Conservation (phyloP, 2,113 vertebrate genomes). For the Malurus melanocephalus region DNA sequence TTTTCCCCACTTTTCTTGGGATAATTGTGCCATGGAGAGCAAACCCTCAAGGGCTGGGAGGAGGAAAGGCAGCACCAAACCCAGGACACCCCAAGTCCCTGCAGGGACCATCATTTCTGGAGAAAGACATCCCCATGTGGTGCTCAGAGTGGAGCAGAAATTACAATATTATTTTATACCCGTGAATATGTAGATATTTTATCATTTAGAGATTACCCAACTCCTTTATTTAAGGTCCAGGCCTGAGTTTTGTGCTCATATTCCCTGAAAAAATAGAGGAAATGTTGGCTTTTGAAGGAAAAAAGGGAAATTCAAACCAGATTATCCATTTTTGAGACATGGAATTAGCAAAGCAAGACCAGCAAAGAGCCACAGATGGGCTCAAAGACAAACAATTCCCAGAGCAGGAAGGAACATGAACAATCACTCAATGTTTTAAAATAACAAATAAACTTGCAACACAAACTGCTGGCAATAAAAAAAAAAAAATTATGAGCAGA, state of each 20-base stretch:
- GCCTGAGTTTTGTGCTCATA: background rate
- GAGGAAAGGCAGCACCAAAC: background rate
- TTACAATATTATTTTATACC: background rate
- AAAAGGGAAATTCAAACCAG: background rate
- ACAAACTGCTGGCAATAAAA: background rate
- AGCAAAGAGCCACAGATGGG: background rate
- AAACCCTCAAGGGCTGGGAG: background rate
- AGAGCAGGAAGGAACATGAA: background rate
- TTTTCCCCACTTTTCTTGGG: background rate
- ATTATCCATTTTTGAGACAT: background rate
- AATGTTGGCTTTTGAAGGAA: background rate
- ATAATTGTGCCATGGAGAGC: background rate
- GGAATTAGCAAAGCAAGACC: background rate
- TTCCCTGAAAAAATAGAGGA: background rate
- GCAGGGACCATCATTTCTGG: background rate
- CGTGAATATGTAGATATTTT: background rate
- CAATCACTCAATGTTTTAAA: background rate
- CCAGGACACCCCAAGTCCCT: background rate
- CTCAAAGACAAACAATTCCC: background rate
- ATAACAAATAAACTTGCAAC: background rate
- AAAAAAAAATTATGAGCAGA: background rate
- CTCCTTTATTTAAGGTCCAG: background rate
- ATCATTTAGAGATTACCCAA: background rate
- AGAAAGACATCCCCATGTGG: rapidly evolving
- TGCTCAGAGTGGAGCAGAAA: background rate